A percentile compares a stretch with the other conserved stretches of the same genome.
phyloP scores from a whole-genome alignment of 1,140 invertebrate genomes.

The Conus ventricosus region DNA sequence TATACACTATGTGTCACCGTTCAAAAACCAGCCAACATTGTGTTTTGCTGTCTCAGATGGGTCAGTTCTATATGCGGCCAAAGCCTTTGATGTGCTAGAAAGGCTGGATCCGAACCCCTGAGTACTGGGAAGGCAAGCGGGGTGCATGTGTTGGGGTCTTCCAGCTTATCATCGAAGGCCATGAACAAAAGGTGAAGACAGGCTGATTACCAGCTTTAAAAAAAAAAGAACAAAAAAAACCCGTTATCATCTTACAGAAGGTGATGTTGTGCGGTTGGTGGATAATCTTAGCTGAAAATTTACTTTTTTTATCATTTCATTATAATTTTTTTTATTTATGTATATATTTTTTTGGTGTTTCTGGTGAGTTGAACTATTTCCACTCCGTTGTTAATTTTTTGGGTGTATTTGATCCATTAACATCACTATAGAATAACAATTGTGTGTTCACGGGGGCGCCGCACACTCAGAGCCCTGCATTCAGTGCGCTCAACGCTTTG shows the following conservation, averaged over 20 bases:
- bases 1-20: too few species aligned
- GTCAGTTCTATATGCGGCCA: conserved; percentile 95
- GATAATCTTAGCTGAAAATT: not conserved
- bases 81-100: conserved; percentile 81
- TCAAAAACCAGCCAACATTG: not conserved
- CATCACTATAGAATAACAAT: too few species aligned
- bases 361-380: too few species aligned
- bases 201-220: too few species aligned
- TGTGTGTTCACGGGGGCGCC: too few species aligned
- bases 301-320: not conserved
- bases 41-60: conserved; percentile 78
- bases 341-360: too few species aligned
- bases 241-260: not conserved
- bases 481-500: too few species aligned
- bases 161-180: conserved; percentile 84
- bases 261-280: not conserved
- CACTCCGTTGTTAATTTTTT: too few species aligned
- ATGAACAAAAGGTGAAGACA: conserved; percentile 80
- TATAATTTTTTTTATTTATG: not conserved
- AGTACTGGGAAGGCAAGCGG: conserved; percentile 98
- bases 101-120: conserved; percentile 93
- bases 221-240: too few species aligned
- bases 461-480: too few species aligned
- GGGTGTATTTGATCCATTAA: too few species aligned
- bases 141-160: conserved; percentile 95